Conservation (phyloP, 1,140 invertebrate species). For the Drosophila guanche region DNA sequence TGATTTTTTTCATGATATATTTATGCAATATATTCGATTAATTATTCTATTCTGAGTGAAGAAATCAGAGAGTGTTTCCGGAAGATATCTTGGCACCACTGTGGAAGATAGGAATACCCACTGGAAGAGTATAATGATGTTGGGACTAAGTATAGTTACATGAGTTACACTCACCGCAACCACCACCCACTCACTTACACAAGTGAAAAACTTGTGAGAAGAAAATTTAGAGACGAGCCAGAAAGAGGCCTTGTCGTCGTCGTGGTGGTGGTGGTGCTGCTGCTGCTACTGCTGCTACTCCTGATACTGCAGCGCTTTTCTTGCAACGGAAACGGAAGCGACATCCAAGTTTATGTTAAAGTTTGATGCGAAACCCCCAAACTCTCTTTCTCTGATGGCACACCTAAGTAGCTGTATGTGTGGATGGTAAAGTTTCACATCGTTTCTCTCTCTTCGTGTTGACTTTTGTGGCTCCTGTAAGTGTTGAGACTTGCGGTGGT, state of each 20-base stretch:
- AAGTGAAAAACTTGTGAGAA: conserved; percentile 28
- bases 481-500: conserved; percentile 64
- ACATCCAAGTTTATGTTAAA: conserved; percentile 79
- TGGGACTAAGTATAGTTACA: conserved; percentile 14
- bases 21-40: too few species aligned
- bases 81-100: too few species aligned
- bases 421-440: conserved; percentile 58
- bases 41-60: too few species aligned
- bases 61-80: too few species aligned
- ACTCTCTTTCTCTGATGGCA: conserved; percentile 22
- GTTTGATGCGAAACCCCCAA: conserved; percentile 69
- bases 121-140: conserved; percentile 18
- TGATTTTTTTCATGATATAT: too few species aligned
- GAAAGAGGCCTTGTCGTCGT: conserved; percentile 25
- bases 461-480: conserved; percentile 70
- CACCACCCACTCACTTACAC: conserved; percentile 12
- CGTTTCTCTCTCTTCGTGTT: conserved; percentile 45
- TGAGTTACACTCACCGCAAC: conserved; percentile 9
- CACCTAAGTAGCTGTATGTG: conserved; percentile 65
- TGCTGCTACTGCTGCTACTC: too few species aligned
- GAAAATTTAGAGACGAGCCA: conserved; percentile 17
- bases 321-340: conserved; percentile 73
- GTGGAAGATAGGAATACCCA: too few species aligned
- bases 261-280: not conserved
- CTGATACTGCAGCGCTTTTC: not conserved